Evolutionary conservation across 2,113 vertebrate species (phyloP).

Genomic region (Aythya baeri): DNA sequence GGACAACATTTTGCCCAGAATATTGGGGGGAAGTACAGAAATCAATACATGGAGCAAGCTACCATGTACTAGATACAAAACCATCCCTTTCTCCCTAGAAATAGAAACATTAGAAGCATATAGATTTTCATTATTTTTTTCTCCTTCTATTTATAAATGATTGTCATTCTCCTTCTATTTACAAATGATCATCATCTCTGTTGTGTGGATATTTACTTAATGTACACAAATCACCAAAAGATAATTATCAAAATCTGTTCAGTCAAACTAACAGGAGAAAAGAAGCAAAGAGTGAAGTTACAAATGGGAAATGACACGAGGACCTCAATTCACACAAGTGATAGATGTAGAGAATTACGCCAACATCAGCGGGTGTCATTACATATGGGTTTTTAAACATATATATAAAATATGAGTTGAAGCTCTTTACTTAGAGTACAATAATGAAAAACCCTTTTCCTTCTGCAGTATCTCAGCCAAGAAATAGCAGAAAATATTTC

Average conservation of each 20-base stretch:
- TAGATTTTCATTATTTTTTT: neutral
- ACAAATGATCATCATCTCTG: neutral
- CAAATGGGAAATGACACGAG: neutral
- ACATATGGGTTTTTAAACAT: neutral
- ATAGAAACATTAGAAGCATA: neutral
- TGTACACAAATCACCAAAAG: neutral
- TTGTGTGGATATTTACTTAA: neutral
- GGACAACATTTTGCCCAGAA: neutral
- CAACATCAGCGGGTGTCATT: neutral
- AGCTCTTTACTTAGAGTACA: neutral
- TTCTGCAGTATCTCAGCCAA: neutral
- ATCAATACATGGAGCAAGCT: neutral
- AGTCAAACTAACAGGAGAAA: neutral
- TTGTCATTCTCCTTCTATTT: neutral
- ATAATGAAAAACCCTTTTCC: neutral
- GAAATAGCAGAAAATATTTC: neutral
- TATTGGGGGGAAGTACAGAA: neutral
- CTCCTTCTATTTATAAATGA: neutral
- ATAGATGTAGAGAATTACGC: neutral
- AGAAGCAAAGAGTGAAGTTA: neutral
- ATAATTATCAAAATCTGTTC: neutral
- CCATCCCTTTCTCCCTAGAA: neutral
- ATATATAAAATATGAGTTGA: neutral
- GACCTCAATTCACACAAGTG: neutral
- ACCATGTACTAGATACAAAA: neutral